A percentile compares a stretch with the other conserved stretches of the same genome.
These are phyloP conservation scores for Petaurus breviceps DNA, from an alignment of 2,113 vertebrate species.

Conservation along the genomic window DNA sequence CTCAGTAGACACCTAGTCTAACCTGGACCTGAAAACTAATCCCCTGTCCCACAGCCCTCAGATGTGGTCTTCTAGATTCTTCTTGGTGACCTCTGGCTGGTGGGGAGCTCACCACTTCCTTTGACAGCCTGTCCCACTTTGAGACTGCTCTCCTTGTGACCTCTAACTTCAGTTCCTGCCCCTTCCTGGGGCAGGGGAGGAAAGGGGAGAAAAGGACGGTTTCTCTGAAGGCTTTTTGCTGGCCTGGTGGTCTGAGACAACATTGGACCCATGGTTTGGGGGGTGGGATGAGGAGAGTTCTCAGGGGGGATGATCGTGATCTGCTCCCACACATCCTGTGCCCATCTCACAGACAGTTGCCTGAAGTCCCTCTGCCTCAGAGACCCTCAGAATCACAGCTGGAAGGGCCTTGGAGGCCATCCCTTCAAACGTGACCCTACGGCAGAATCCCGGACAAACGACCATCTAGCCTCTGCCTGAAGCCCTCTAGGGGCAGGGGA, in stretches of 20 bases:
- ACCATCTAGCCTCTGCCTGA: not conserved
- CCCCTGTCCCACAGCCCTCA: not conserved
- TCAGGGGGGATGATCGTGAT: too few species aligned
- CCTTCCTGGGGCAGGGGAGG: not conserved
- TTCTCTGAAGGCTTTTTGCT: not conserved
- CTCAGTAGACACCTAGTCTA: not conserved
- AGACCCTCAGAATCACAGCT: not conserved
- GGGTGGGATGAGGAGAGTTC: too few species aligned
- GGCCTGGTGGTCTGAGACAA: not conserved
- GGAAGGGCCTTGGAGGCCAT: not conserved
- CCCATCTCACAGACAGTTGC: not conserved
- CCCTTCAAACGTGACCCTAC: not conserved
- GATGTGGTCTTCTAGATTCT: not conserved
- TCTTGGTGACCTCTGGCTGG: not conserved
- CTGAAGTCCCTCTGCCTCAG: too few species aligned
- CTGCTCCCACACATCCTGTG: too few species aligned
- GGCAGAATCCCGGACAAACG: too few species aligned
- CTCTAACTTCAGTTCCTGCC: not conserved
- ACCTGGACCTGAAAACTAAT: not conserved
- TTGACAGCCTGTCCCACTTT: not conserved
- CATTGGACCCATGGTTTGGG: not conserved
- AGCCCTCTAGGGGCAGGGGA: not conserved
- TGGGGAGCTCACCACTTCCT: not conserved
- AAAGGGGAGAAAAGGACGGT: not conserved
- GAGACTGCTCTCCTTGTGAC: not conserved